Evolutionary conservation across 2,797 vertebrate genomes (phyloP), one percentile per base, ranked within the genome.

Genomic region (Sardinella longiceps): DNA sequence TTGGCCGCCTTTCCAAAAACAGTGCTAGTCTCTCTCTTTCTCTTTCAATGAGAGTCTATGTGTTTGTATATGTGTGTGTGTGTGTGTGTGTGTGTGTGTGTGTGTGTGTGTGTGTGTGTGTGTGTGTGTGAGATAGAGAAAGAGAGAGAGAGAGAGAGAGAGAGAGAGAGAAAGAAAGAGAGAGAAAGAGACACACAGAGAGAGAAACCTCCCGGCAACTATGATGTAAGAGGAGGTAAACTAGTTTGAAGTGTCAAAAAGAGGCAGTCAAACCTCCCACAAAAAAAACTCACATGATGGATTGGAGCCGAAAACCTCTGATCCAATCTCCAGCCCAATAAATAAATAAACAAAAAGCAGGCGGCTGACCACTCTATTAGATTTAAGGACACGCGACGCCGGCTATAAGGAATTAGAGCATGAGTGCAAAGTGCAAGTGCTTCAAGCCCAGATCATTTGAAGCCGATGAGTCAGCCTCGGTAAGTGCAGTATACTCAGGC

Each of bases 171-270:
- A 7, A 45, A 45, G 7, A 12, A n/a, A n/a, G n/a, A n/a, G n/a
- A n/a, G n/a, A n/a, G n/a, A n/a, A n/a, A n/a, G n/a, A n/a, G n/a
- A n/a, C n/a, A n/a, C n/a, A n/a, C n/a, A n/a, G n/a, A n/a, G 46
- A 48, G 46, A 48, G 46, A 33, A 66, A 80, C 51, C 15, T 37
- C 20, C 66, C 14, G 18, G 80, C 82, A 74, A 80, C 88, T 53
- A 81, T 86, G 88, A 88, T 88, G 86, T 83, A 89, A 88, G 81
- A 84, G 84, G 51, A 86, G 84, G 88, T 80, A 85, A 86, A 86
- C 63, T 81, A 53, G 84, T 84, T 43, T 33, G 25, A 83, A 84
- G 83, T 83, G 77, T 81, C 84, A 53, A 48, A 43, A 43, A 43
- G 60, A 37, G 85, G 84, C 82, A 77, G 70, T 85, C 85, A 84